A percentile compares a stretch with the other conserved stretches of the same genome.
phyloP scores from a whole-genome alignment of 2,797 vertebrate genomes.

The Oryzias sinensis region DNA sequence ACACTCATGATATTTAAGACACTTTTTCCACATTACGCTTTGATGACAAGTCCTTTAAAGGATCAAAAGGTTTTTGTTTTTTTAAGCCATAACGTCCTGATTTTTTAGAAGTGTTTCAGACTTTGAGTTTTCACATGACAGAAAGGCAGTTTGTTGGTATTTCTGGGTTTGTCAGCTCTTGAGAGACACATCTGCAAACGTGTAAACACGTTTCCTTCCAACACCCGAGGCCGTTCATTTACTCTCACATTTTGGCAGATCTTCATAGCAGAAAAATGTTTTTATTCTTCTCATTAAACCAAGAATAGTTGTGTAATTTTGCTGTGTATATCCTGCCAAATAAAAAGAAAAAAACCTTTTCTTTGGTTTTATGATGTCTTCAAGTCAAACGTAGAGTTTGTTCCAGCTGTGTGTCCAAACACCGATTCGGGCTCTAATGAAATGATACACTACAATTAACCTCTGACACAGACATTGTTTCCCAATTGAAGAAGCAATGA shows the following conservation, averaged over 20 bases:
- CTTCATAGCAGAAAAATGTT: conserved; percentile 10
- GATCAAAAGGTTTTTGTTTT: too few relatives aligned
- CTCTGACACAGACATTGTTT: conserved; percentile 4
- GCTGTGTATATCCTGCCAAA: not conserved
- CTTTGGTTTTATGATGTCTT: not conserved
- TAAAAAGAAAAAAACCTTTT: not conserved
- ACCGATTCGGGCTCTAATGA: not conserved
- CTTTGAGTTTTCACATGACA: conserved; percentile 42
- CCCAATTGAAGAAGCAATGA: conserved; percentile 5
- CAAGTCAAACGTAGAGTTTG: not conserved
- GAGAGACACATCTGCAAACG: conserved; percentile 34
- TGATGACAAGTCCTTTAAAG: too few relatives aligned
- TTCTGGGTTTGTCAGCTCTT: conserved; percentile 41
- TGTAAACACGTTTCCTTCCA: conserved; percentile 41
- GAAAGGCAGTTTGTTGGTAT: conserved; percentile 53
- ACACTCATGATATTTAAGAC: too few relatives aligned
- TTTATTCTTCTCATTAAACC: not conserved
- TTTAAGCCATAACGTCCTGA: too few relatives aligned
- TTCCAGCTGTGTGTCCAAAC: not conserved
- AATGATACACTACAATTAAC: conserved; percentile 5
- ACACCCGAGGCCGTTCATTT: conserved; percentile 43
- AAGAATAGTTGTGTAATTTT: not conserved
- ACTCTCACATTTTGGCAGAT: conserved; percentile 21
- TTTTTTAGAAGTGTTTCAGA: too few relatives aligned
- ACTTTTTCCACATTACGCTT: too few relatives aligned